Evolutionary conservation across 2,113 vertebrate species (phyloP).

Genomic region (Heliornis fulica): DNA sequence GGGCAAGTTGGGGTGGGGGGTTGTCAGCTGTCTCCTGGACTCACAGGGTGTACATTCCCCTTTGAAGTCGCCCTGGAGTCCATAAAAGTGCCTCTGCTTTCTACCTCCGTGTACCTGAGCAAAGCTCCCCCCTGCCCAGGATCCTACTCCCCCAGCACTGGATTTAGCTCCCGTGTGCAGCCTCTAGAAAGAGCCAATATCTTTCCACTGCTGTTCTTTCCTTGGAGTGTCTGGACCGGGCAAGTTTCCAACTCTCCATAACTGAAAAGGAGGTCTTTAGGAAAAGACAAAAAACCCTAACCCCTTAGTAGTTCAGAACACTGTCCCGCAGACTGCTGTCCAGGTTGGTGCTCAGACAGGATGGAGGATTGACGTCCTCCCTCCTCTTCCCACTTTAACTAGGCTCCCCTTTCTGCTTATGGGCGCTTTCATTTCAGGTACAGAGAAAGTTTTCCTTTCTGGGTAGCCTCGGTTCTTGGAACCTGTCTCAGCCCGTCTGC

Average conservation of each 20-base stretch:
- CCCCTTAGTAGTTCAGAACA: too few species aligned
- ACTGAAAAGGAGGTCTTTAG: conserved; percentile 4
- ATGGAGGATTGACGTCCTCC: not conserved
- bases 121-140: not conserved
- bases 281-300: too few species aligned
- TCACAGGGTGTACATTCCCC: not conserved
- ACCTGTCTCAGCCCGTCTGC: conserved; percentile 43
- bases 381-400: not conserved
- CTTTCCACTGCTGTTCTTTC: conserved; percentile 41
- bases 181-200: not conserved
- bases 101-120: not conserved
- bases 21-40: not conserved
- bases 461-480: conserved; percentile 37
- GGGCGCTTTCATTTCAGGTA: conserved; percentile 34
- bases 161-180: not conserved
- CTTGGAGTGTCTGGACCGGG: conserved; percentile 22
- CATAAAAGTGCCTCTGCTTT: not conserved
- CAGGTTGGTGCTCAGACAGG: not conserved
- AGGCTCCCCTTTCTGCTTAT: not conserved
- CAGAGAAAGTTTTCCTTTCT: conserved; percentile 2
- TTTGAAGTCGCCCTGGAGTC: not conserved
- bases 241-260: conserved; percentile 46
- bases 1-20: too few species aligned
- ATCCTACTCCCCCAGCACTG: not conserved
- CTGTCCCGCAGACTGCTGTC: not conserved